Percentiles rank a stretch among this genome's conserved stretches.
Conservation (phyloP, 2,113 vertebrate genomes). For the Acrocephalus arundinaceus region DNA sequence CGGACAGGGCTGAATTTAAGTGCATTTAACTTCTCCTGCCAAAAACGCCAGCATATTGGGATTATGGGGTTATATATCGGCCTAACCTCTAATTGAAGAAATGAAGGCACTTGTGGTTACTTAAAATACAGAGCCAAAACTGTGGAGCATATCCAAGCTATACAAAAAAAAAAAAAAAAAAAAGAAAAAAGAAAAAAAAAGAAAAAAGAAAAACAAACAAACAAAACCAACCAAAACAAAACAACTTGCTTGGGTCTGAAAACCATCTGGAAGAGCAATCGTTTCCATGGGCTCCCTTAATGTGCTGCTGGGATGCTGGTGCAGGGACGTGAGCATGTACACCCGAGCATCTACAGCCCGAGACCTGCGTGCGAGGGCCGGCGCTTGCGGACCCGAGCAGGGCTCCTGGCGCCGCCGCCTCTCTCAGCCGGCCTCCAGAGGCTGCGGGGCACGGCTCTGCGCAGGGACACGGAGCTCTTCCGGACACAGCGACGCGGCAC, state of each 20-base stretch:
- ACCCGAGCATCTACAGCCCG: not conserved
- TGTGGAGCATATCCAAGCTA: not conserved
- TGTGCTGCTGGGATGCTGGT: not conserved
- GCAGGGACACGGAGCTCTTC: not conserved
- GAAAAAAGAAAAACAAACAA: no score
- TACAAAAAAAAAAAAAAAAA: not conserved
- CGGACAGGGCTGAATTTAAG: not conserved
- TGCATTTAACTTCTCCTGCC: not conserved
- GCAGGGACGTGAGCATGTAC: not conserved
- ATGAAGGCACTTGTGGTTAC: not conserved
- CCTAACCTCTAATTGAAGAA: not conserved
- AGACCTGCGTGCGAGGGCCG: accelerated
- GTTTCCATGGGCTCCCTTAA: not conserved
- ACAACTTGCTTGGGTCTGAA: not conserved
- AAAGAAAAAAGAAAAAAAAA: no score
- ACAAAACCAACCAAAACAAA: no score
- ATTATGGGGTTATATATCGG: not conserved
- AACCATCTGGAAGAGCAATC: not conserved
- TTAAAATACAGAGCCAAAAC: not conserved
- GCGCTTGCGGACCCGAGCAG: accelerated
- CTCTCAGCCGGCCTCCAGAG: accelerated
- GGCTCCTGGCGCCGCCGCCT: not conserved
- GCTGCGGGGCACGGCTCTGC: not conserved
- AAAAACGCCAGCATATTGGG: not conserved
- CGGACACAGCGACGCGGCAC: not conserved